A percentile compares a stretch with the other conserved stretches of the same genome.
Evolutionary conservation across 2,797 vertebrate species (phyloP).

Genomic region (Valencia hispanica): DNA sequence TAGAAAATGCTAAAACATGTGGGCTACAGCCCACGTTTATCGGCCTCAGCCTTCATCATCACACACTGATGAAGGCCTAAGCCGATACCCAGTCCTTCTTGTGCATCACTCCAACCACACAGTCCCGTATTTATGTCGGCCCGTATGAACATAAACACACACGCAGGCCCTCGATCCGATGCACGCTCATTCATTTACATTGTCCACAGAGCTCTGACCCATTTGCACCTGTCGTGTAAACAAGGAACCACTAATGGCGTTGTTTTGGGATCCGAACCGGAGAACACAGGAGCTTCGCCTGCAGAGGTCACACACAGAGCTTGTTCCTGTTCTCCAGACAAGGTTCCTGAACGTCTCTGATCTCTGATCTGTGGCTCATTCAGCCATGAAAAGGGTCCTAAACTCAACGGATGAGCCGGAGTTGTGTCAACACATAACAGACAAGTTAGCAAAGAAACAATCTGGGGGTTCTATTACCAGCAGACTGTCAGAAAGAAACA

Average conservation of each 20-base stretch:
- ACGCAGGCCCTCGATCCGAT: not conserved
- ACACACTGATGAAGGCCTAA: too few species aligned
- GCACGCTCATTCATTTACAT: constrained; percentile 44
- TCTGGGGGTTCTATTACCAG: not conserved
- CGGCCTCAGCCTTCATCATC: too few species aligned
- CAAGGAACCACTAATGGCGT: constrained; percentile 34
- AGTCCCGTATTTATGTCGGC: constrained; percentile 54
- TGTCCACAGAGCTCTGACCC: constrained; percentile 44
- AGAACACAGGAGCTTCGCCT: not conserved
- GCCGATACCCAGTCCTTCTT: too few species aligned
- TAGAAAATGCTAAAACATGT: too few species aligned
- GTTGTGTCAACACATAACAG: constrained; percentile 1
- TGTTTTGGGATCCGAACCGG: constrained; percentile 14
- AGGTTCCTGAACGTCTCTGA: not conserved
- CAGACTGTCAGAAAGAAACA: not conserved
- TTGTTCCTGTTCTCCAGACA: constrained; percentile 6
- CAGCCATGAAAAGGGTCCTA: not conserved
- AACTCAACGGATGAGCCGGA: not conserved
- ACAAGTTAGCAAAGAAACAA: not conserved
- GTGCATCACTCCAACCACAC: constrained; percentile 4
- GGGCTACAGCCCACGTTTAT: too few species aligned
- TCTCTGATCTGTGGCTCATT: not conserved
- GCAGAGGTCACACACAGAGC: constrained; percentile 9
- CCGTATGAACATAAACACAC: constrained; percentile 45
- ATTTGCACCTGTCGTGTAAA: constrained; percentile 60